Percentiles rank a stretch among this genome's conserved stretches.
phyloP scores from a whole-genome alignment of 2,113 vertebrate genomes.

The Oenanthe melanoleuca region DNA sequence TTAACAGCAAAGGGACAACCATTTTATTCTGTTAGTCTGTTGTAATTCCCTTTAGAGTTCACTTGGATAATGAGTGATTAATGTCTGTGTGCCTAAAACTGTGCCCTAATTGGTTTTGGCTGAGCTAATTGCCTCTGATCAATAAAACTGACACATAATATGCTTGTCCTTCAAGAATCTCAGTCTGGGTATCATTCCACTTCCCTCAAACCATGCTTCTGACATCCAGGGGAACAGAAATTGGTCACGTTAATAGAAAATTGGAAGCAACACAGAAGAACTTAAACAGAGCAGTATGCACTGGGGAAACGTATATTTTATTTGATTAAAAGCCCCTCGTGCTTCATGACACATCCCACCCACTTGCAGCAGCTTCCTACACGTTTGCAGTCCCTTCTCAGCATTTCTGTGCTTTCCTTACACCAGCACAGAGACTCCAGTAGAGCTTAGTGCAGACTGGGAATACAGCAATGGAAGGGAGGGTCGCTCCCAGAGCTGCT shows the following conservation, averaged over 20 bases:
- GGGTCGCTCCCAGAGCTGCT: background rate
- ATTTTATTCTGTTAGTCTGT: constrained; percentile 4
- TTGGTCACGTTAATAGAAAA: background rate
- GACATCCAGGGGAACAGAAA: constrained; percentile 4
- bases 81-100: constrained; percentile 39
- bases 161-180: constrained; percentile 1
- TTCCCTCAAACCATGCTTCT: background rate
- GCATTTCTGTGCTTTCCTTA: background rate
- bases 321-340: background rate
- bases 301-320: background rate
- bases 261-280: background rate
- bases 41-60: constrained; percentile 28
- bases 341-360: background rate
- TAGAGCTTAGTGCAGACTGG: background rate
- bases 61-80: constrained; percentile 46
- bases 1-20: constrained; percentile 22
- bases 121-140: constrained; percentile 54
- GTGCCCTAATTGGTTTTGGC: constrained; percentile 42
- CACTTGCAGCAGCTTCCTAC: background rate
- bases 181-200: background rate
- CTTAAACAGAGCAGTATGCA: constrained; percentile 10
- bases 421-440: background rate
- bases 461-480: background rate
- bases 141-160: constrained; percentile 31
- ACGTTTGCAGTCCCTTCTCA: background rate